Evolutionary conservation across 2,113 vertebrate genomes (phyloP).

Genomic region (Gallinago paraguaiae): DNA sequence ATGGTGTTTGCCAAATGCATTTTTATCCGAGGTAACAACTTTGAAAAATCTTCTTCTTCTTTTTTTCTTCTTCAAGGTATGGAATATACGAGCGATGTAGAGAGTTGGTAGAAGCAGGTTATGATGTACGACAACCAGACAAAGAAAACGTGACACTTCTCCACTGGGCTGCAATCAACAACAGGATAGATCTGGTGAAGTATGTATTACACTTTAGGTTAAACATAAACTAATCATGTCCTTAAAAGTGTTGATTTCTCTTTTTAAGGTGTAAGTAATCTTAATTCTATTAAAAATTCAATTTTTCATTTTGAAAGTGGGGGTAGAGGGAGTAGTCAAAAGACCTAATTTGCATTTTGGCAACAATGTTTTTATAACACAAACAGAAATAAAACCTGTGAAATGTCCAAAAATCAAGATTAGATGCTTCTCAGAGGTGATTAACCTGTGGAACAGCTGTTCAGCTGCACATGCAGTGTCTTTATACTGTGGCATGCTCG

Average conservation of each 20-base stretch:
- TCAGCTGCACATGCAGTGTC: background rate
- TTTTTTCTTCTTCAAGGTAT: slow-evolving; percentile 78
- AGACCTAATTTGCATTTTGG: background rate
- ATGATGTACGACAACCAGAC: slow-evolving; percentile 95
- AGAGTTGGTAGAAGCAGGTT: slow-evolving; percentile 97
- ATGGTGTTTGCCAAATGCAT: background rate
- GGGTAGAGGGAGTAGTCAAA: background rate
- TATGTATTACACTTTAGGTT: slow-evolving; percentile 68
- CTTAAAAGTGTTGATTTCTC: background rate
- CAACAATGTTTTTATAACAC: background rate
- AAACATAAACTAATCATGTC: background rate
- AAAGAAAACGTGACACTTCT: slow-evolving; percentile 98
- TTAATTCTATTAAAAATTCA: background rate
- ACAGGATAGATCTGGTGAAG: slow-evolving; percentile 98
- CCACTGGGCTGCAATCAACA: slow-evolving; percentile 99
- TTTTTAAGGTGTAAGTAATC: background rate
- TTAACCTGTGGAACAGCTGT: background rate
- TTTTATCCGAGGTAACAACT: background rate
- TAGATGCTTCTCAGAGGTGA: background rate
- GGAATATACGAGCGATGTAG: slow-evolving; percentile 97
- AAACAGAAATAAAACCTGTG: background rate
- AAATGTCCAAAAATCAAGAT: background rate
- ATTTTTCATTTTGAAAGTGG: background rate
- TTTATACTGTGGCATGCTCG: background rate
- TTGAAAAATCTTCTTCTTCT: background rate